Evolutionary conservation across 2,888 invertebrate genomes (phyloP).

Genomic region (Eupithecia tripunctaria): DNA sequence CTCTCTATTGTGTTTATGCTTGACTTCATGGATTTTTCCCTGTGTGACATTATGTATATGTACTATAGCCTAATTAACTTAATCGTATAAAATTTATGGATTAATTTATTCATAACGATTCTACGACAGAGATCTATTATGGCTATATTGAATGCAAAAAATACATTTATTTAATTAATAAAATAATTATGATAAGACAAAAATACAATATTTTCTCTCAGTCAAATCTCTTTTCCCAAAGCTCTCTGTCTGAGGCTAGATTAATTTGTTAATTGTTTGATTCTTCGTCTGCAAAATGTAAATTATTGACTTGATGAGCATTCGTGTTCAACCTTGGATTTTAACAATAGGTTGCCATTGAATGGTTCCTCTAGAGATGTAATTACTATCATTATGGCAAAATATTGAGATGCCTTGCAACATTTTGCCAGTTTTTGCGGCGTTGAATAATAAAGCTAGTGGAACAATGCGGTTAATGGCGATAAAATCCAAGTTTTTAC

Average conservation of each 20-base stretch:
- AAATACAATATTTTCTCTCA: neutral
- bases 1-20: constrained; percentile 3
- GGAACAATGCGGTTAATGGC: constrained; percentile 7
- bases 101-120: neutral
- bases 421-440: constrained; percentile 21
- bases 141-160: too few species aligned
- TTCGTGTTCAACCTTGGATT: constrained; percentile 36
- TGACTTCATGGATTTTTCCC: neutral
- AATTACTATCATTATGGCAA: constrained; percentile 35
- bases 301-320: constrained; percentile 21
- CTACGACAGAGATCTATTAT: too few species aligned
- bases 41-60: too few species aligned
- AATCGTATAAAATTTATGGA: neutral
- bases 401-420: constrained; percentile 33
- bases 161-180: too few species aligned
- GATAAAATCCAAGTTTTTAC: neutral
- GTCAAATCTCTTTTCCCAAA: neutral
- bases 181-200: too few species aligned
- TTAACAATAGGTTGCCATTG: constrained; percentile 37
- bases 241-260: neutral
- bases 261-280: neutral
- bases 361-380: constrained; percentile 28
- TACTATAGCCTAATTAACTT: too few species aligned
- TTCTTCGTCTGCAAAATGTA: neutral
- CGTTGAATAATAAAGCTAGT: constrained; percentile 9